Evolutionary conservation across 1,140 invertebrate genomes (phyloP), one percentile per base, ranked within the genome.

Genomic region (Drosophila willistoni): DNA sequence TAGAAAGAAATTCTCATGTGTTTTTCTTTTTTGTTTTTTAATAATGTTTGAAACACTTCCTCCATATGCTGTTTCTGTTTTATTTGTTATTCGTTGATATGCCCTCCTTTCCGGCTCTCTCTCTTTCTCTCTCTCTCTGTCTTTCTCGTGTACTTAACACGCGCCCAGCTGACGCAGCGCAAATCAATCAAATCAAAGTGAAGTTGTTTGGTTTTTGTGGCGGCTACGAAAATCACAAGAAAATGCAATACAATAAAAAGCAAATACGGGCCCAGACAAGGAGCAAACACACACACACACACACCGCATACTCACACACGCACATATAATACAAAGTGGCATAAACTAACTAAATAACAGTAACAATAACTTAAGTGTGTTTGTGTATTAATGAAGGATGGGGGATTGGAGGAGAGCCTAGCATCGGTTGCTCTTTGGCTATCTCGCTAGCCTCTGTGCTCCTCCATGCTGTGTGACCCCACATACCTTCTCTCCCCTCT

Each of bases 311-410:
- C 25, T 57, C 44, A 65, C 29, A 36, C 19, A 67, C 33, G 72
- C 36, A 75, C 68, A 72, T 64, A 77, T 78, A 77, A 87, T 86
- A 87, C 80, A 89, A 89, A 89, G 84, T 86, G 84, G 79, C 83
- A 83, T 89, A 84, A 89, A 89, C 84, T 90, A 89, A 89, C 84
- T 89, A 89, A 89, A 89, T 89, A 89, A 89, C 84, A 84, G 84
- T 89, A 89, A 87, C 83, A 87, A 89, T 89, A 86, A 86, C 83
- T 87, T 87, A 86, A 86, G 84, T 86, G 84, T 86, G 77, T 87
- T 83, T 87, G 80, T 86, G 83, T 87, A 86, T 86, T 87, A 86
- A 73, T 62, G 62, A 19, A 67, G 73, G 7, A 19, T 9, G 17
- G 17, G 17, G 9, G 7, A 10, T 3, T 12, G 17, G 10, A 19